Evolutionary conservation across 2,888 invertebrate species (phyloP), one percentile per base, ranked within the genome.

Genomic region (Drosophila pseudotalamancana): DNA sequence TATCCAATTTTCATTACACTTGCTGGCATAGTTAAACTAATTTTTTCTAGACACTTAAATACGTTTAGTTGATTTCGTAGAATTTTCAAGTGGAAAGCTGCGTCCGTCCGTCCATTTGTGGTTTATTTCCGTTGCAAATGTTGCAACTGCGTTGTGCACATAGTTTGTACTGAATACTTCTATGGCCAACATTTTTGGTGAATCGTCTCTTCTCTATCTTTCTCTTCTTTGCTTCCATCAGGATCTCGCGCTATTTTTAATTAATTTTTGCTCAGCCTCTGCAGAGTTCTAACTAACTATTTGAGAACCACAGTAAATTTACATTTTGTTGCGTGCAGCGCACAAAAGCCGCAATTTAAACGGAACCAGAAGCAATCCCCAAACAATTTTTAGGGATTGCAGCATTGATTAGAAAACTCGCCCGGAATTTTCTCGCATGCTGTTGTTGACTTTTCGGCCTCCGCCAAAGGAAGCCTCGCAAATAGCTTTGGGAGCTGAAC

Each of bases 321-420:
- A 29, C 42, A 42, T 34, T 43, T 54, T 49, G 53, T 39, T 49
- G 27, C 29, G 21, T 42, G 39, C 23, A 5, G 49, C 16, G 11
- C 8, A 11, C 23, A 9, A 32, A 49, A 54, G 50, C 54, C 62
- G 55, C 37, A 72, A 72, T 55, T 72, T 48, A 50, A 69, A 72
- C 53, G 18, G 34, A 59, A 25, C 23, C 19, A 27, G 18, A 3
- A 12, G 39, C 19, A 43, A 31, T 32, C 9, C 29, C 31, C 3
- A 21, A 40, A 56, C 23, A 19, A 37, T 39, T 53, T 29, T 40
- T 29, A 16, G 6, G 31, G 14, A 23, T 12, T 19, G 21, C 45
- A 6, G 29, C 55, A 39, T 53, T 60, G 55, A 69, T 72, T 69
- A 46, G 53, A 39, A 69, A 72, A 54, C 50, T 60, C 21, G 68